Percentiles rank a stretch among this genome's conserved stretches.
phyloP scores from a whole-genome alignment of 2,113 vertebrate genomes.

The Sakesphorus luctuosus region DNA sequence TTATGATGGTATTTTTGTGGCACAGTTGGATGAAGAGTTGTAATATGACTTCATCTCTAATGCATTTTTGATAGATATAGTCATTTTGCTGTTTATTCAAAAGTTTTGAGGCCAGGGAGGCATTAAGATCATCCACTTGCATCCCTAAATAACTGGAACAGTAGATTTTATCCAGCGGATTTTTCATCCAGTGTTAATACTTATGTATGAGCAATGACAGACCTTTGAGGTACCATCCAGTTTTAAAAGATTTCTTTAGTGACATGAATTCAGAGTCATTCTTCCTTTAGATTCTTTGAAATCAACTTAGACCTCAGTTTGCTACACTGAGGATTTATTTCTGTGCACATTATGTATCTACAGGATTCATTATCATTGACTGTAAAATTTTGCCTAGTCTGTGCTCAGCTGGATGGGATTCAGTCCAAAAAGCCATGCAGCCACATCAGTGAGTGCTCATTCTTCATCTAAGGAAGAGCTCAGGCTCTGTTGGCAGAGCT shows the following conservation, averaged over 20 bases:
- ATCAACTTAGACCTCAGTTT: not conserved
- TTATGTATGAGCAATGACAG: not conserved
- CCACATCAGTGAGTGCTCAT: not conserved
- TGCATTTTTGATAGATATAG: not conserved
- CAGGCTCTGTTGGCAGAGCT: not conserved
- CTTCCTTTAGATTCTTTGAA: not conserved
- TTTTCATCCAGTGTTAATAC: not conserved
- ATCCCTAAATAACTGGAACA: not conserved
- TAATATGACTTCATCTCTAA: slow-evolving; percentile 21
- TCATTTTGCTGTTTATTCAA: slow-evolving; percentile 28
- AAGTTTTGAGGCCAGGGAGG: slow-evolving; percentile 20
- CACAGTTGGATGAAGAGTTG: not conserved
- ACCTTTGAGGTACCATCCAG: not conserved
- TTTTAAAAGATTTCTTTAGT: not conserved
- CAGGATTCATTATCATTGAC: not conserved
- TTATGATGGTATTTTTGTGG: not conserved
- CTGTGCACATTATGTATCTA: not conserved
- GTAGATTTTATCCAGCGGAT: not conserved
- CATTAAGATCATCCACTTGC: slow-evolving; percentile 4
- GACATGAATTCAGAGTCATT: not conserved
- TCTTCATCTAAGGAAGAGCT: not conserved
- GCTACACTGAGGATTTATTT: not conserved
- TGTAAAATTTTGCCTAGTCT: not conserved
- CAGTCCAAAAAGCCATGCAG: not conserved
- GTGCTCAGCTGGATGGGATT: not conserved